These are phyloP conservation scores for Ellobius talpinus DNA, from an alignment of 2,113 vertebrate species.

Conservation along the genomic window DNA sequence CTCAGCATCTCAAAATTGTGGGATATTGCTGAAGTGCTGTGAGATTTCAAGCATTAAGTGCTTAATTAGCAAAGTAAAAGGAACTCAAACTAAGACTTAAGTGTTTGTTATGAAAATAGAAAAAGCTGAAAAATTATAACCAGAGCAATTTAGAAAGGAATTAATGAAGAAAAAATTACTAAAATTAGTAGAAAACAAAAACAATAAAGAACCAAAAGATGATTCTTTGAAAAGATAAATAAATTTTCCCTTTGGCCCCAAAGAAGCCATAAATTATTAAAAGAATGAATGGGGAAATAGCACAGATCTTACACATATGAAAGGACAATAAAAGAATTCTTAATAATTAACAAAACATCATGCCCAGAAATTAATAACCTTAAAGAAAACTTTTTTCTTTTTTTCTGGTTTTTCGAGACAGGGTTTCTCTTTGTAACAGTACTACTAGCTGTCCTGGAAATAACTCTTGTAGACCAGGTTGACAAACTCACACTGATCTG, in stretches of 20 bases:
- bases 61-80: background rate
- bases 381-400: background rate
- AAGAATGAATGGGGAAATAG: background rate
- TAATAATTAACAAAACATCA: background rate
- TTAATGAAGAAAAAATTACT: constrained; percentile 17
- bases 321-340: background rate
- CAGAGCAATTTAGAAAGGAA: background rate
- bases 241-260: background rate
- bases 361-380: background rate
- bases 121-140: background rate
- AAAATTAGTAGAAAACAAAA: constrained; percentile 25
- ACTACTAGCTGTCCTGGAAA: too few species aligned
- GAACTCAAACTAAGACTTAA: background rate
- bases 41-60: background rate
- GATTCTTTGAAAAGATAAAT: constrained; percentile 1
- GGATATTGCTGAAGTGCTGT: background rate
- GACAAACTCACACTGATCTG: too few species aligned
- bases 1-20: background rate
- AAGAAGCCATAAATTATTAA: background rate
- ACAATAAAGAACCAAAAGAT: background rate
- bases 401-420: too few species aligned
- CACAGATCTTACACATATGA: background rate
- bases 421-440: too few species aligned
- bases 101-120: background rate
- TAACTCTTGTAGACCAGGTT: too few species aligned